A percentile compares a stretch with the other conserved stretches of the same genome.
Conservation (phyloP, 2,113 vertebrate genomes). For the Carassius carassius region DNA sequence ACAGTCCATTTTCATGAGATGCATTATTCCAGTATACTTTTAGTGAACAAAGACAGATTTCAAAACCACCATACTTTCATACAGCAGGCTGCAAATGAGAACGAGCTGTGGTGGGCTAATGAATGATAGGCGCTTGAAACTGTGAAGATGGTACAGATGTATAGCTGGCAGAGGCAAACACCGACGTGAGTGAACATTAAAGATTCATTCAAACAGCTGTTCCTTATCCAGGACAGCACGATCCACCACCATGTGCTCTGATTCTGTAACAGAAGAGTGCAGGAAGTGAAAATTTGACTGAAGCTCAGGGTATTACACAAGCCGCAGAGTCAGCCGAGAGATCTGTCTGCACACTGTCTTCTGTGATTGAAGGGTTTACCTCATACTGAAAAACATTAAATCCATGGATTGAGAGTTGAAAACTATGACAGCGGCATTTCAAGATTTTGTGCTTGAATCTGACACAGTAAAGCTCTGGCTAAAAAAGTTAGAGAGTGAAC, state of each 20-base stretch:
- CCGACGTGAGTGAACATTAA: constrained; percentile 69
- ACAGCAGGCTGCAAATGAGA: constrained; percentile 39
- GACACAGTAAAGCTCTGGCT: not conserved
- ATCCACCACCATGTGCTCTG: constrained; percentile 58
- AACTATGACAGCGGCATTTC: not conserved
- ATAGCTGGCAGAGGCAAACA: constrained; percentile 59
- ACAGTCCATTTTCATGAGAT: constrained; percentile 28
- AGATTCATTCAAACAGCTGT: constrained; percentile 77
- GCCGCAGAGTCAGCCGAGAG: not conserved
- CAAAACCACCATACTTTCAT: not conserved
- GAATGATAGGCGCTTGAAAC: constrained; percentile 60
- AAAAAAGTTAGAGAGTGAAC: not conserved
- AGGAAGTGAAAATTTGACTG: constrained; percentile 32
- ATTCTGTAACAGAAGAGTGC: constrained; percentile 58
- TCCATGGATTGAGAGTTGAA: not conserved
- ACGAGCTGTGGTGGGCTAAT: constrained; percentile 60
- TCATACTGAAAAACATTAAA: constrained; percentile 7
- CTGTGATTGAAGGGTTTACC: constrained; percentile 17
- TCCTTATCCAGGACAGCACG: constrained; percentile 62
- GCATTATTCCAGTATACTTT: constrained; percentile 24
- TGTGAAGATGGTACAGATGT: constrained; percentile 58
- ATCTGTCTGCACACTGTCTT: constrained; percentile 7
- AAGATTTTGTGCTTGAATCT: not conserved
- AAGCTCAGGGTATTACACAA: constrained; percentile 20
- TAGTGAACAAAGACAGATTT: constrained; percentile 28